These are phyloP conservation scores for Aelia acuminata DNA, from an alignment of 2,888 invertebrate genomes.

Conservation along the genomic window DNA sequence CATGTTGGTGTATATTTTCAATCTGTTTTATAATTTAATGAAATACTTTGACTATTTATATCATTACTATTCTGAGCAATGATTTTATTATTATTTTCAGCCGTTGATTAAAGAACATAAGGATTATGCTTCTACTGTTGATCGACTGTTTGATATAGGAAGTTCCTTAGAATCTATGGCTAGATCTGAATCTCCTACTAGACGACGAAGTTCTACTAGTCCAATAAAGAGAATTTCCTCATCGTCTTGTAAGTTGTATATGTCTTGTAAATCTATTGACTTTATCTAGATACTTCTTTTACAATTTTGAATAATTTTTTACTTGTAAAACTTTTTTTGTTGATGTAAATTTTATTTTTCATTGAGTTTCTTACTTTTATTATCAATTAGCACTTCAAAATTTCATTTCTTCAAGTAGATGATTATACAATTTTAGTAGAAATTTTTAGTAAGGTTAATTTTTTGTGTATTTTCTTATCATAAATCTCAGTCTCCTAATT, in stretches of 20 bases:
- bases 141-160: slow-evolving; percentile 92
- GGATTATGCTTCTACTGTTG: slow-evolving; percentile 87
- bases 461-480: not conserved
- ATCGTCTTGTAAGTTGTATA: slow-evolving; percentile 67
- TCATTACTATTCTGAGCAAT: not conserved
- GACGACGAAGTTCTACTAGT: slow-evolving; percentile 82
- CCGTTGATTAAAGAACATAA: slow-evolving; percentile 91
- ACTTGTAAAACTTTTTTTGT: not conserved
- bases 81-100: slow-evolving; percentile 67
- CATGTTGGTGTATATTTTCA: not conserved
- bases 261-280: slow-evolving; percentile 66
- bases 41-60: not conserved
- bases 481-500: not conserved
- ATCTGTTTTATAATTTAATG: not conserved
- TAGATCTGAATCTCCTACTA: slow-evolving; percentile 84
- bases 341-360: not conserved
- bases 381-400: not conserved
- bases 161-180: slow-evolving; percentile 87
- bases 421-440: not conserved
- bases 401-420: not conserved
- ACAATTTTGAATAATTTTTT: not conserved
- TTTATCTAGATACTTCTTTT: not conserved
- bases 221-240: slow-evolving; percentile 83
- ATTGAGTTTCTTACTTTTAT: not conserved
- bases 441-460: not conserved